Evolutionary conservation across 1,140 invertebrate species (phyloP).

Genomic region (Leptinotarsa lineolata): DNA sequence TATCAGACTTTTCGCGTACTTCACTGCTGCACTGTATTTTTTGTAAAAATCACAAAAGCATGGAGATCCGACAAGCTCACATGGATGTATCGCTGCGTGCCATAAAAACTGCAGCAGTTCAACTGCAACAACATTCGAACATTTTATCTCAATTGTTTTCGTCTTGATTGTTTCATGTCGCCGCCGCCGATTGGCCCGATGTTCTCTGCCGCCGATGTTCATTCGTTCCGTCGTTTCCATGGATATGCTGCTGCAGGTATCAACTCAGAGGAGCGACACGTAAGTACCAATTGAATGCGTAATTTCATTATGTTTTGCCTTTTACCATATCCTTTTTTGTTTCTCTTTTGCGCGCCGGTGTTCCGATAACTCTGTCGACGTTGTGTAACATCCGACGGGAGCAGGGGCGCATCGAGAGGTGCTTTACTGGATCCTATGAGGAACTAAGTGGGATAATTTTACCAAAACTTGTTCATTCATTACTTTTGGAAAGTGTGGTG

Average conservation of each 20-base stretch:
- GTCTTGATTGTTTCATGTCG: conserved; percentile 53
- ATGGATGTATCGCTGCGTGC: neutral
- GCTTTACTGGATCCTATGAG: neutral
- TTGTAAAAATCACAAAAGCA: conserved; percentile 46
- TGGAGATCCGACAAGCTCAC: conserved; percentile 44
- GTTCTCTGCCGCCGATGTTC: conserved; percentile 20
- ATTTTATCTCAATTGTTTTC: conserved; percentile 52
- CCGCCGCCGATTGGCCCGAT: conserved; percentile 43
- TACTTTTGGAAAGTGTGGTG: too few species aligned
- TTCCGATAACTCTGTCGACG: neutral
- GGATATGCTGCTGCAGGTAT: conserved; percentile 50
- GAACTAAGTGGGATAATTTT: too few species aligned
- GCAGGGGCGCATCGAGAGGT: neutral
- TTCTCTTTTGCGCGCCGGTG: conserved; percentile 5
- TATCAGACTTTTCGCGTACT: conserved; percentile 22
- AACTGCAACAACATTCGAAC: conserved; percentile 42
- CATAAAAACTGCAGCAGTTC: conserved; percentile 43
- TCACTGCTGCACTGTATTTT: conserved; percentile 41
- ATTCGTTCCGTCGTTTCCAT: conserved; percentile 42
- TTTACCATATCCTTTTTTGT: conserved; percentile 26
- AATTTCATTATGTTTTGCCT: conserved; percentile 42
- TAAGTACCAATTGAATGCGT: conserved; percentile 50
- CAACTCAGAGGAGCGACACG: conserved; percentile 55
- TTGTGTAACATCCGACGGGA: neutral
- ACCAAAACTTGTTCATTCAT: too few species aligned